phyloP scores from a whole-genome alignment of 2,113 vertebrate species.

The Hydrolagus affinis region DNA sequence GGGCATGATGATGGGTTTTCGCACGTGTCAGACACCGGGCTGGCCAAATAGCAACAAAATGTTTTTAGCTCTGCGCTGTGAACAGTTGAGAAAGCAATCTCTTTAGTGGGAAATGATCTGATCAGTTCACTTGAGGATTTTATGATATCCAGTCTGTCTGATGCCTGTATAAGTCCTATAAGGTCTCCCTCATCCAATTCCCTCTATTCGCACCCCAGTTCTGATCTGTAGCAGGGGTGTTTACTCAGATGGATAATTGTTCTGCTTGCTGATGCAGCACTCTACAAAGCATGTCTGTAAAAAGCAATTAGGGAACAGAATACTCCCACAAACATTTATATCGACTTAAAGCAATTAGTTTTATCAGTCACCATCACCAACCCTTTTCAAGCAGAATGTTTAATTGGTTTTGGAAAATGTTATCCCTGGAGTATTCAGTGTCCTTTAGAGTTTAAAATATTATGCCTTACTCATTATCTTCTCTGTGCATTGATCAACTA shows the following conservation, averaged over 20 bases:
- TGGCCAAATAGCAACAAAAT: no score
- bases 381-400: constrained; percentile 7
- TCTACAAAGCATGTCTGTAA: constrained; percentile 4
- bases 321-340: background rate
- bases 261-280: constrained; percentile 27
- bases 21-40: no score
- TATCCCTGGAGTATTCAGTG: background rate
- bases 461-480: no score
- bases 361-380: background rate
- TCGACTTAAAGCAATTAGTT: constrained; percentile 10
- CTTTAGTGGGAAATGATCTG: background rate
- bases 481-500: no score
- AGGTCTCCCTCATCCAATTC: background rate
- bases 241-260: background rate
- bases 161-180: background rate
- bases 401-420: background rate
- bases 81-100: background rate
- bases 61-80: no score
- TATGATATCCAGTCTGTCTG: background rate
- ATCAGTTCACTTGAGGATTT: background rate
- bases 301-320: constrained; percentile 13
- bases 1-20: no score
- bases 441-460: background rate
- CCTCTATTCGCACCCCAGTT: background rate
- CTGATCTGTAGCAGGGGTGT: background rate